Percentiles rank a stretch among this genome's conserved stretches.
phyloP scores from a whole-genome alignment of 2,797 vertebrate species.

The Chaetodon trifasciatus region DNA sequence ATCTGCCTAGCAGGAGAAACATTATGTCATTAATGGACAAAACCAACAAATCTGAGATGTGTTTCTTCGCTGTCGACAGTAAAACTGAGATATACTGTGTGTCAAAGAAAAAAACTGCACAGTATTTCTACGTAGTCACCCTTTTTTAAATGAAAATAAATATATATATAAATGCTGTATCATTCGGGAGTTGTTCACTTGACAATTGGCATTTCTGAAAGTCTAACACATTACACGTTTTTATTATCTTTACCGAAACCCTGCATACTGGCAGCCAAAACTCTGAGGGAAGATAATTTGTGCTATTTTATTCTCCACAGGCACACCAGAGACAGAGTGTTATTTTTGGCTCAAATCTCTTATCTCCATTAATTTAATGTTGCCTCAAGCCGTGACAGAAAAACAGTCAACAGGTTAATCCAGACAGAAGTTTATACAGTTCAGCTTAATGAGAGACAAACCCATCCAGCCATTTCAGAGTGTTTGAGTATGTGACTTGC shows the following conservation, averaged over 20 bases:
- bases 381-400: conserved; percentile 87
- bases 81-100: not conserved
- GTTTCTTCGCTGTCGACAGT: not conserved
- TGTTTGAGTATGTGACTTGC: conserved; percentile 14
- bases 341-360: conserved; percentile 90
- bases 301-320: conserved; percentile 87
- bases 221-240: conserved; percentile 12
- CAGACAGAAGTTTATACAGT: conserved; percentile 51
- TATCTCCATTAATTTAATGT: conserved; percentile 91
- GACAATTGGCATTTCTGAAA: conserved; percentile 2
- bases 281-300: conserved; percentile 85
- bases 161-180: not conserved
- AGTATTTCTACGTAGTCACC: not conserved
- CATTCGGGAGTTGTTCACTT: conserved; percentile 22
- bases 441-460: conserved; percentile 37
- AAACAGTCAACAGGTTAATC: conserved; percentile 75
- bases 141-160: not conserved
- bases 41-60: not conserved
- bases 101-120: not conserved
- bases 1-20: not conserved
- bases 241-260: conserved; percentile 85
- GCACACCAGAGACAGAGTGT: conserved; percentile 86
- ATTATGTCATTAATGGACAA: conserved; percentile 11
- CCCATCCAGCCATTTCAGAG: conserved; percentile 21
- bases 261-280: conserved; percentile 85